Conservation (phyloP, 2,113 vertebrate species). For the Urocolius indicus region DNA sequence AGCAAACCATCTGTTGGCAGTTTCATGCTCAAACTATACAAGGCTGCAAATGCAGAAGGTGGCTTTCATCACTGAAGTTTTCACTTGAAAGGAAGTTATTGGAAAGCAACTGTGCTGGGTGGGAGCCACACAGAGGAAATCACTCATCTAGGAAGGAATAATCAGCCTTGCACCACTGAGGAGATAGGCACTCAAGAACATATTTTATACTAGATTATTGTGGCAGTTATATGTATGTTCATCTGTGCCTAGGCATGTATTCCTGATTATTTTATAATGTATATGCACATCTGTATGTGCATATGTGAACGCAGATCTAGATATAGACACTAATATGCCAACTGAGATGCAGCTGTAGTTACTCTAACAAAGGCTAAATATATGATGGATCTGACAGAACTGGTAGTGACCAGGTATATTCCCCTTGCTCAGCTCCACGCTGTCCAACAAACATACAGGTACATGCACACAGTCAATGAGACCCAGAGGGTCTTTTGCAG, state of each 20-base stretch:
- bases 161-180: neutral
- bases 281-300: neutral
- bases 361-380: neutral
- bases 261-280: neutral
- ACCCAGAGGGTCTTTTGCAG: neutral
- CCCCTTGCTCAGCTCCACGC: neutral
- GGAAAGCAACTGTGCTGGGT: neutral
- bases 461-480: neutral
- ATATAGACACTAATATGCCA: neutral
- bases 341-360: neutral
- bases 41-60: slow-evolving; percentile 3
- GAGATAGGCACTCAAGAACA: neutral
- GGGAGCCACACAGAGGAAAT: neutral
- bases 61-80: slow-evolving; percentile 35
- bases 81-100: slow-evolving; percentile 7
- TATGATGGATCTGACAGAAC: neutral
- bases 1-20: slow-evolving; percentile 36
- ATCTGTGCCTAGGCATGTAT: neutral
- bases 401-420: neutral
- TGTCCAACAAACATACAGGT: neutral
- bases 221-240: neutral
- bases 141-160: neutral
- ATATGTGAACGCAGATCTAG: neutral
- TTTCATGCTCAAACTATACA: neutral
- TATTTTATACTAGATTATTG: neutral